Evolutionary conservation across 2,888 invertebrate genomes (phyloP).

Genomic region (Opisthograptis luteolata): DNA sequence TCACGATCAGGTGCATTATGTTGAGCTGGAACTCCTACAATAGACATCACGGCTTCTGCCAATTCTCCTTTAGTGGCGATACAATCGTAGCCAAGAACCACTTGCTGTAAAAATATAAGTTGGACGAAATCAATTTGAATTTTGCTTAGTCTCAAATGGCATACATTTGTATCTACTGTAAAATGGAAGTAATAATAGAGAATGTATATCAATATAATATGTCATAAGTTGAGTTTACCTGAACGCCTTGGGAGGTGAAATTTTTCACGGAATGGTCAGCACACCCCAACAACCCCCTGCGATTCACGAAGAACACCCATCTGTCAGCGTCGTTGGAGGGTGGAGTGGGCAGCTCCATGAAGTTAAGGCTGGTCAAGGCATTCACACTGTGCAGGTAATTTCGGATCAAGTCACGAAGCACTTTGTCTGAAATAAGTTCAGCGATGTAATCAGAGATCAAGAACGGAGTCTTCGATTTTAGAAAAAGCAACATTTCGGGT

Average conservation of each 20-base stretch:
- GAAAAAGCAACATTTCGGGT: too few species aligned
- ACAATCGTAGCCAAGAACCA: constrained; percentile 68
- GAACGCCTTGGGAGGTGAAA: constrained; percentile 61
- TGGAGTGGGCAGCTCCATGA: constrained; percentile 57
- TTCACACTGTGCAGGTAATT: constrained; percentile 50
- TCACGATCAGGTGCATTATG: constrained; percentile 68
- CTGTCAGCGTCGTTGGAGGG: constrained; percentile 51
- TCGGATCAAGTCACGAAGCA: constrained; percentile 63
- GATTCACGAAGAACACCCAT: constrained; percentile 69
- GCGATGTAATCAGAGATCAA: too few species aligned
- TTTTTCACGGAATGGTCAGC: constrained; percentile 53
- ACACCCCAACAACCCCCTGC: constrained; percentile 56
- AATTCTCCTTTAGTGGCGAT: constrained; percentile 50
- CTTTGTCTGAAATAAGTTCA: constrained; percentile 59
- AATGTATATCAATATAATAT: not conserved
- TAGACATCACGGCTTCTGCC: constrained; percentile 54
- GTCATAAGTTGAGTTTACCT: constrained; percentile 47
- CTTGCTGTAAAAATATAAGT: constrained; percentile 55
- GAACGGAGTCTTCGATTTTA: too few species aligned
- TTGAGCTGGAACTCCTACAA: constrained; percentile 69
- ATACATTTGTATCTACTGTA: too few species aligned
- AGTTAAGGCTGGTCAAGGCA: constrained; percentile 51
- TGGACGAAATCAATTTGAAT: too few species aligned
- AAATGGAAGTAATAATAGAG: too few species aligned
- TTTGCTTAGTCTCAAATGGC: too few species aligned